Percentiles rank a stretch among this genome's conserved stretches.
phyloP scores from a whole-genome alignment of 1,140 invertebrate genomes.

The Calycopis cecrops region DNA sequence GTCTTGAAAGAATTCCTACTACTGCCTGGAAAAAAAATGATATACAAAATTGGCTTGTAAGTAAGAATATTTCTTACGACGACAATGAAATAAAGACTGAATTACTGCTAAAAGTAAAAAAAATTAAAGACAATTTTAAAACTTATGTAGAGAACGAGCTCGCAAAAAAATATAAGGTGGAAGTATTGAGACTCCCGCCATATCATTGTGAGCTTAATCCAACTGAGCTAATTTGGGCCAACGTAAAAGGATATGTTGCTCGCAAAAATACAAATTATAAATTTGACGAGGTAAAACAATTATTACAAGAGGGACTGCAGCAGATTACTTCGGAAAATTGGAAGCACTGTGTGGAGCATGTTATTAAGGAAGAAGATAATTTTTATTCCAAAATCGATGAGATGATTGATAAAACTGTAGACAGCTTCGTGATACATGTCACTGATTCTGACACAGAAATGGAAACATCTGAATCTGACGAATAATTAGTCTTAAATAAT shows the following conservation, averaged over 20 bases:
- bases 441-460: too few relatives aligned
- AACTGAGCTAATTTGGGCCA: slow-evolving; percentile 23
- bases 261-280: slow-evolving; percentile 17
- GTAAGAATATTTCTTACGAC: slow-evolving; percentile 30
- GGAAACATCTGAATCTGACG: too few relatives aligned
- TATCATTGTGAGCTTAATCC: too few relatives aligned
- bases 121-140: slow-evolving; percentile 15
- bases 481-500: too few relatives aligned
- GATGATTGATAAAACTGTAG: too few relatives aligned
- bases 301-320: slow-evolving; percentile 11
- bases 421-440: too few relatives aligned
- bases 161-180: slow-evolving; percentile 20
- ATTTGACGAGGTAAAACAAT: slow-evolving; percentile 11
- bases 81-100: slow-evolving; percentile 29
- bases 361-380: slow-evolving; percentile 18
- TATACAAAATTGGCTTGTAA: slow-evolving; percentile 35
- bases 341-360: slow-evolving; percentile 15
- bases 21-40: slow-evolving; percentile 27
- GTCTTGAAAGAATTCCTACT: slow-evolving; percentile 28
- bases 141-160: slow-evolving; percentile 33
- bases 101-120: slow-evolving; percentile 28
- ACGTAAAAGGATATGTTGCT: slow-evolving; percentile 17
- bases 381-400: too few relatives aligned
- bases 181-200: slow-evolving; percentile 21
- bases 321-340: slow-evolving; percentile 14